Evolutionary conservation across 2,888 invertebrate species (phyloP).

Genomic region (Omphaloscelis lunosa): DNA sequence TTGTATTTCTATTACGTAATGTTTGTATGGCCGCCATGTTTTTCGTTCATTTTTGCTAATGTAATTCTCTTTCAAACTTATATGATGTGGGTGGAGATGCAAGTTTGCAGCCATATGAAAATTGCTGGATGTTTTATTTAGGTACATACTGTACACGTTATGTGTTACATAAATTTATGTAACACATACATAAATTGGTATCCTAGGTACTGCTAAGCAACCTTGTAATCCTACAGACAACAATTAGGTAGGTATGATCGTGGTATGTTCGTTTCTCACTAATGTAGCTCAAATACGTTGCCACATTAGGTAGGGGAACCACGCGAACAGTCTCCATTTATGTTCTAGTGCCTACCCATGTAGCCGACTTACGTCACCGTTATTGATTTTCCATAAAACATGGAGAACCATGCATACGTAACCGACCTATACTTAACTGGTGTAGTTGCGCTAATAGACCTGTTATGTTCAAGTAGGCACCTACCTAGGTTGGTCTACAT

Average conservation of each 20-base stretch:
- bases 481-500: background rate
- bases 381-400: background rate
- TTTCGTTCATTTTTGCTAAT: constrained; percentile 30
- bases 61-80: constrained; percentile 30
- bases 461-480: background rate
- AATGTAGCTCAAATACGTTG: background rate
- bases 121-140: constrained; percentile 1
- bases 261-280: background rate
- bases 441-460: background rate
- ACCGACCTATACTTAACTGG: background rate
- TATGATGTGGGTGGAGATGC: background rate
- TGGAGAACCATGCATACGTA: background rate
- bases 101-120: constrained; percentile 23
- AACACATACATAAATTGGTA: too few species aligned
- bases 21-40: constrained; percentile 55
- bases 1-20: constrained; percentile 73
- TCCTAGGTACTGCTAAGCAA: background rate
- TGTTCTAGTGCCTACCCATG: background rate
- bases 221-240: constrained; percentile 9
- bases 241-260: background rate
- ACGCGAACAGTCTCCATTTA: background rate
- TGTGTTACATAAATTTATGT: too few species aligned
- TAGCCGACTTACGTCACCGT: background rate
- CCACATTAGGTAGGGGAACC: background rate
- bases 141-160: background rate